Percentiles rank a stretch among this genome's conserved stretches.
Evolutionary conservation across 2,888 invertebrate genomes (phyloP).

Genomic region (Dioctria rufipes): DNA sequence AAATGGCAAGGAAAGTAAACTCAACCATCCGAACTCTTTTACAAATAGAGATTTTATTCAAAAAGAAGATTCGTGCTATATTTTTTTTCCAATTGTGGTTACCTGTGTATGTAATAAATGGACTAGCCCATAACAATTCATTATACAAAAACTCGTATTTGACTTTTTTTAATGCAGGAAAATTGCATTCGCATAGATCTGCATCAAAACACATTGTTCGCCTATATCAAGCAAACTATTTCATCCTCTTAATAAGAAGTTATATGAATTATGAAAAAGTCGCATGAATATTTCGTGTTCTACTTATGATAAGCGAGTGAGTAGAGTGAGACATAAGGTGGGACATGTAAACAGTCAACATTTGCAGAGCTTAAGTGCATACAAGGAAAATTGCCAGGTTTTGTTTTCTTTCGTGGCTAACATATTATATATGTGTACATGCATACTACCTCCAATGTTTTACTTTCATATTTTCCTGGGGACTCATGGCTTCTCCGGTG

Average conservation of each 20-base stretch:
- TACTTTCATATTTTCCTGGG: background rate
- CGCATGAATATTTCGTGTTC: background rate
- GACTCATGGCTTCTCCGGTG: background rate
- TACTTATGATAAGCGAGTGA: background rate
- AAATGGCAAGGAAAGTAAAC: too few relatives aligned
- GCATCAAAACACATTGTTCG: too few relatives aligned
- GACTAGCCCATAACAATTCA: too few relatives aligned
- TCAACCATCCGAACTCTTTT: too few relatives aligned
- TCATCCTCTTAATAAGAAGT: background rate
- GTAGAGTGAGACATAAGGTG: background rate
- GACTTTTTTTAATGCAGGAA: too few relatives aligned
- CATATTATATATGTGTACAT: background rate
- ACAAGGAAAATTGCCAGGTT: constrained; percentile 2
- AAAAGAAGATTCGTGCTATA: too few relatives aligned
- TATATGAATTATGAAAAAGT: background rate
- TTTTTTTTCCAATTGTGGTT: too few relatives aligned
- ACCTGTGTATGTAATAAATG: too few relatives aligned
- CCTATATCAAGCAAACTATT: background rate
- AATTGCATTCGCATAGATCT: too few relatives aligned
- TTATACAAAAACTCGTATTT: too few relatives aligned
- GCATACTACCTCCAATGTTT: constrained; percentile 1
- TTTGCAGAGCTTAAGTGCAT: constrained; percentile 1
- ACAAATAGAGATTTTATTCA: too few relatives aligned
- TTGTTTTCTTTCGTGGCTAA: background rate
- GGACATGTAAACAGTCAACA: constrained; percentile 1